A percentile compares a stretch with the other conserved stretches of the same genome.
These are phyloP conservation scores for Andricus quercusramuli DNA, from an alignment of 2,888 invertebrate species.

Conservation along the genomic window DNA sequence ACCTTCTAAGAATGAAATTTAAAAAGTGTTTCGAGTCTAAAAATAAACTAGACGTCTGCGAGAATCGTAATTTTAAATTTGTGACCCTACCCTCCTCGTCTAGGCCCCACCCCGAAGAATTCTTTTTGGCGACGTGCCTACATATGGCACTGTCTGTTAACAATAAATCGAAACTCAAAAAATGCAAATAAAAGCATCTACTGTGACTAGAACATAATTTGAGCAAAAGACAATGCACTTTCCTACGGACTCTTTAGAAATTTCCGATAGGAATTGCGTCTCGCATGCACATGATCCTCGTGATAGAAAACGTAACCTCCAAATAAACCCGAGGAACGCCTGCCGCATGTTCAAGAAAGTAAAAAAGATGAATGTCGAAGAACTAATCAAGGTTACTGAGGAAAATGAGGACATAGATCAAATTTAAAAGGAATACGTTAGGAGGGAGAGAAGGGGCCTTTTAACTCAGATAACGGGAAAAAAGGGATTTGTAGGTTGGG, in stretches of 20 bases:
- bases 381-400: neutral
- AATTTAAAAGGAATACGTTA: neutral
- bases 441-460: neutral
- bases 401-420: neutral
- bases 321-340: conserved; percentile 21
- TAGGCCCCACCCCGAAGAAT: conserved; percentile 29
- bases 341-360: conserved; percentile 10
- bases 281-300: conserved; percentile 4
- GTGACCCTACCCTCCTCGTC: neutral
- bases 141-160: conserved; percentile 21
- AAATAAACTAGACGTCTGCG: conserved; percentile 32
- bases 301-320: conserved; percentile 50
- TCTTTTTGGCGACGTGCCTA: conserved; percentile 36
- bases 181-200: neutral
- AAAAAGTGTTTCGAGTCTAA: conserved; percentile 18
- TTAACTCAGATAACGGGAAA: neutral
- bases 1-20: neutral
- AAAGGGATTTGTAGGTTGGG: conserved; percentile 15
- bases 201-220: neutral
- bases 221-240: neutral
- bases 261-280: conserved; percentile 32
- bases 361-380: neutral
- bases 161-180: conserved; percentile 3
- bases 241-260: conserved; percentile 13
- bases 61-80: conserved; percentile 23